Evolutionary conservation across 1,140 invertebrate species (phyloP), one percentile per base, ranked within the genome.

Genomic region (Coboldia fuscipes): DNA sequence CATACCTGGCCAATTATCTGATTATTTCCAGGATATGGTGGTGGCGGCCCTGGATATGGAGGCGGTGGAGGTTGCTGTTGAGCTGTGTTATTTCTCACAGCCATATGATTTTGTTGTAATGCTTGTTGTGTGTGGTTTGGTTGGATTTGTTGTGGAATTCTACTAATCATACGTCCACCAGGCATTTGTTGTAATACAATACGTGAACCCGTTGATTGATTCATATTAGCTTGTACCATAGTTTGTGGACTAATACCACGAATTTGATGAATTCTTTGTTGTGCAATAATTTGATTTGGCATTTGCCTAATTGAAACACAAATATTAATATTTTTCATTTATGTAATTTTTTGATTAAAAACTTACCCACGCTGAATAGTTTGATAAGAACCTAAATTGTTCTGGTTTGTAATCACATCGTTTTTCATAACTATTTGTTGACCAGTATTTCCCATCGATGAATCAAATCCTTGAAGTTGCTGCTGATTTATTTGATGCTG

Each of bases 21-120:
- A n/a, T 13, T 36, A 20, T 15, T 28, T 10, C 20, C 26, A 10
- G 34, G 34, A 36, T 36, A 36, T 15, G 34, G 34, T 21, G 34
- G 34, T 30, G 34, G 34, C 12, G 34, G 34, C 10, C 26, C 26
- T 12, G 33, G 33, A 8, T 24, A n/a, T n/a, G 7, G 23, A n/a
- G n/a, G 5, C 14, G 5, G 9, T 29, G 9, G 27, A 6, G 27
- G 27, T 29, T 29, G 27, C n/a, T 29, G 27, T 29, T 29, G 27
- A 29, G 23, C 23, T 8, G 7, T n/a, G n/a, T 7, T n/a, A 24
- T 15, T 29, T n/a, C 8, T 13, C 27, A 29, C 14, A 8, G 8
- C 5, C 9, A 13, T 5, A 10, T 29, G 27, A 10, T 8, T 6
- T 15, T 29, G 27, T 29, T 29, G 27, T 13, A n/a, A n/a, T n/a